Conservation (phyloP, 2,888 invertebrate genomes). For the Spilosoma lubricipeda region DNA sequence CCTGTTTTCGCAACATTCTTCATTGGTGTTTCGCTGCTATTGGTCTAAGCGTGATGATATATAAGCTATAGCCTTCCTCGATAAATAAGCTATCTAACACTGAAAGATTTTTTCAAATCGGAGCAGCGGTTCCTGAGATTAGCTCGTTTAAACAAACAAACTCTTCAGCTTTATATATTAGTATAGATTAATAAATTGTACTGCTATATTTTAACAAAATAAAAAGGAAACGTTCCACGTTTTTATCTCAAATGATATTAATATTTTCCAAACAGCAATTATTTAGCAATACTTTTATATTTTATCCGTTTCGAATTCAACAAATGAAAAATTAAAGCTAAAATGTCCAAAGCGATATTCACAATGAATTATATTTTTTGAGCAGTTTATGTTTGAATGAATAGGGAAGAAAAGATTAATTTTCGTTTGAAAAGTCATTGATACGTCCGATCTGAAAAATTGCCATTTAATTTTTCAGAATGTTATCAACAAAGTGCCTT, state of each 20-base stretch:
- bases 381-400: background rate
- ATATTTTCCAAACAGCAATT: slow-evolving; percentile 1
- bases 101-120: no score
- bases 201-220: background rate
- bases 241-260: background rate
- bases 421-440: slow-evolving; percentile 7
- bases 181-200: no score
- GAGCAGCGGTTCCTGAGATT: no score
- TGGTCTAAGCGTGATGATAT: no score
- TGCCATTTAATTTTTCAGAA: background rate
- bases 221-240: background rate
- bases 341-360: slow-evolving; percentile 1
- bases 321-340: background rate
- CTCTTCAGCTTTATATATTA: no score
- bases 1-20: no score
- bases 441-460: background rate
- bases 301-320: background rate
- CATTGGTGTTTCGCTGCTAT: no score
- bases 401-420: background rate
- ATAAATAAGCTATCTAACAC: no score
- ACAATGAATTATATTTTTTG: background rate
- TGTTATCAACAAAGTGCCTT: background rate
- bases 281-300: slow-evolving; percentile 1
- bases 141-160: no score
- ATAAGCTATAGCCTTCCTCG: no score